These are phyloP conservation scores for Actinostola sp. DNA, from an alignment of 92 coral and sea anemone genomes.

Conservation along the genomic window DNA sequence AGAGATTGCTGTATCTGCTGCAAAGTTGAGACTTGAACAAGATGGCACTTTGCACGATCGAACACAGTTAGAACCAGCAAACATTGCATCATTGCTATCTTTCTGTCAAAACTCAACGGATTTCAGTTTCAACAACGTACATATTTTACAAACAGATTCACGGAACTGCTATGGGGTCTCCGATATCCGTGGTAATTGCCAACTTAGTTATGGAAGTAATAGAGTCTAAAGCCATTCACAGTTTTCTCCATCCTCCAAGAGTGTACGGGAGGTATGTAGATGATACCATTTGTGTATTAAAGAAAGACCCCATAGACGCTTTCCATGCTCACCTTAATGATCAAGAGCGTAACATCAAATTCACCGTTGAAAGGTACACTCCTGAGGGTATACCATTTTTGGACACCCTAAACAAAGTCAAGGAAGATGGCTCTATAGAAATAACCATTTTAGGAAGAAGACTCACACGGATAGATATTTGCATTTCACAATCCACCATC, in stretches of 20 bases:
- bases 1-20: neutral
- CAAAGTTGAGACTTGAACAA: neutral
- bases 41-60: no score
- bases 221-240: neutral
- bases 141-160: no score
- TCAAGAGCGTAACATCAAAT: neutral
- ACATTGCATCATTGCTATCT: no score
- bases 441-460: neutral
- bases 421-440: neutral
- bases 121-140: no score
- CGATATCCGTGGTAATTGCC: neutral
- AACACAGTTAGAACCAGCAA: no score
- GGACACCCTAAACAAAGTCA: neutral
- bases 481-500: neutral
- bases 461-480: slow-evolving; percentile 2
- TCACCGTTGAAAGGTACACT: neutral
- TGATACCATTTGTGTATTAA: neutral
- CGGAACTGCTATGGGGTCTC: slow-evolving; percentile 5
- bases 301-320: neutral
- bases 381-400: neutral
- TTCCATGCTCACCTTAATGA: neutral
- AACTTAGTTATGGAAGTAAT: neutral
- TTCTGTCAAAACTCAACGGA: no score
- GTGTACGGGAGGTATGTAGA: neutral
- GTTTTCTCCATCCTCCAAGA: neutral